Conservation (phyloP, 2,888 invertebrate genomes). For the Tenthredo amoena region DNA sequence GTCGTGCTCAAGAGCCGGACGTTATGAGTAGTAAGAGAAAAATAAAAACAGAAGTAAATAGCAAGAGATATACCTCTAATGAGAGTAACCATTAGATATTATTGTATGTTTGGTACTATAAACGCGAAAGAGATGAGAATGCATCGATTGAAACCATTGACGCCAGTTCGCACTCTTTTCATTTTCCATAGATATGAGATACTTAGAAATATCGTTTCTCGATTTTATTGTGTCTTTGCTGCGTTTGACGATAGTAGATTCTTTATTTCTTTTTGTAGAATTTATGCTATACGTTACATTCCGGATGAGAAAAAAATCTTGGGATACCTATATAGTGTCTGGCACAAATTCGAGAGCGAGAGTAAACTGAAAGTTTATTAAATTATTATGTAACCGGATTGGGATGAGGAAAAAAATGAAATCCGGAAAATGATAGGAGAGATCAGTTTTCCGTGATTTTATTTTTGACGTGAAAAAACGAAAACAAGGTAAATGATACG, state of each 20-base stretch:
- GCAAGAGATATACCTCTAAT: conserved; percentile 6
- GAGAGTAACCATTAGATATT: conserved; percentile 16
- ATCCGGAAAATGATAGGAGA: not conserved
- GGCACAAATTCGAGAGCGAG: not conserved
- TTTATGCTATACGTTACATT: not conserved
- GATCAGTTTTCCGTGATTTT: not conserved
- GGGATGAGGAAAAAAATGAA: not conserved
- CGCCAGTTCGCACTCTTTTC: not conserved
- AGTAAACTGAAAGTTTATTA: not conserved
- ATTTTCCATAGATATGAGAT: not conserved
- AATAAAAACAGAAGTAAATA: not conserved
- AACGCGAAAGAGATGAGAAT: not conserved
- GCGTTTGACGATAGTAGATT: not conserved
- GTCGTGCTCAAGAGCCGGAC: not conserved
- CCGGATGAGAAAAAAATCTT: not conserved
- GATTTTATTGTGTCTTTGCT: not conserved
- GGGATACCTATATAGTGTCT: no score
- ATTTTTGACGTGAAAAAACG: not conserved
- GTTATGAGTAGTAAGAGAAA: not conserved
- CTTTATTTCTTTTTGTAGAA: not conserved
- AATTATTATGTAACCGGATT: not conserved
- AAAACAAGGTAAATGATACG: not conserved
- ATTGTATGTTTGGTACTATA: conserved; percentile 9
- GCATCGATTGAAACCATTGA: not conserved
- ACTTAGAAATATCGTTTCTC: not conserved